Evolutionary conservation across 1,140 invertebrate species (phyloP).

Genomic region (Oedothorax gibbosus): DNA sequence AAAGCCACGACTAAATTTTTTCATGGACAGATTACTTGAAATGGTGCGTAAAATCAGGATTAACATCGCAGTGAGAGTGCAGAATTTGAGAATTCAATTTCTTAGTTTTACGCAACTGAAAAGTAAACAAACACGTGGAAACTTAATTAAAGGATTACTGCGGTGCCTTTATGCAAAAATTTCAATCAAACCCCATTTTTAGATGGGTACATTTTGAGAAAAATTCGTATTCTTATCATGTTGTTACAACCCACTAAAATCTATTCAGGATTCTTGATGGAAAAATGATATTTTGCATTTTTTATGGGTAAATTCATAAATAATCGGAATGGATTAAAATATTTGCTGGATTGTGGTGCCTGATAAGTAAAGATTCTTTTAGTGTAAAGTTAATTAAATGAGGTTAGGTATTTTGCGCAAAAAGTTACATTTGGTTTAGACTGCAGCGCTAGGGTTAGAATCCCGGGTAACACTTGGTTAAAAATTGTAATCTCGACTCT

Average conservation of each 20-base stretch:
- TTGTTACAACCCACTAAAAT: constrained; percentile 28
- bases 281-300: constrained; percentile 14
- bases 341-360: constrained; percentile 1
- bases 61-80: constrained; percentile 2
- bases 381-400: too few relatives aligned
- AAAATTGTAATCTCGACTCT: too few relatives aligned
- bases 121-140: constrained; percentile 23
- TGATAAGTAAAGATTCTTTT: constrained; percentile 5
- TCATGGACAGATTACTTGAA: neutral
- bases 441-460: too few relatives aligned
- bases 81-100: constrained; percentile 12
- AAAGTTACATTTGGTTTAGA: neutral
- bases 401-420: neutral
- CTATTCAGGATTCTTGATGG: neutral
- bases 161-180: neutral
- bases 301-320: constrained; percentile 4
- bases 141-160: constrained; percentile 38
- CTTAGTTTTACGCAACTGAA: constrained; percentile 2
- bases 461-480: too few relatives aligned
- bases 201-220: constrained; percentile 12
- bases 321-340: constrained; percentile 2
- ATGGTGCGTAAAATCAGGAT: constrained; percentile 13
- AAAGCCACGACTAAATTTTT: too few relatives aligned
- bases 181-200: constrained; percentile 7
- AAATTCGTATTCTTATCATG: constrained; percentile 13